phyloP scores from a whole-genome alignment of 2,797 vertebrate genomes.

The Coracias cyanogaster region DNA sequence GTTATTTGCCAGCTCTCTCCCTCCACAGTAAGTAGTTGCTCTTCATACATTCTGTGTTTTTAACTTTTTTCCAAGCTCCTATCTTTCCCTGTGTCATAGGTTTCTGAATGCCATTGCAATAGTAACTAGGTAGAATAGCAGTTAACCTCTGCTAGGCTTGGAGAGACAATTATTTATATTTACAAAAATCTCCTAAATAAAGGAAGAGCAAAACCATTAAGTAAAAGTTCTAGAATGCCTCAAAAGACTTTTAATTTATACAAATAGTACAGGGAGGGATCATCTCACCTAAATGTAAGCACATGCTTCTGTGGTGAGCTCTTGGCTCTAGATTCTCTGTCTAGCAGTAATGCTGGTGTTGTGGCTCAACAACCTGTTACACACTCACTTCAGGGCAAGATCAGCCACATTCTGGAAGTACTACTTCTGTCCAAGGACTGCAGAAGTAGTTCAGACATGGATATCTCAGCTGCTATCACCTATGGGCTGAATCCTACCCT shows the following conservation, averaged over 20 bases:
- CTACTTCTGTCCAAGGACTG: background rate
- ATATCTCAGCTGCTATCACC: background rate
- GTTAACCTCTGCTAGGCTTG: background rate
- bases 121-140: background rate
- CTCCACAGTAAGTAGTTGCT: background rate
- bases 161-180: accelerated
- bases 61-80: background rate
- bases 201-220: background rate
- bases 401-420: background rate
- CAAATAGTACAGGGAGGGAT: background rate
- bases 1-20: background rate
- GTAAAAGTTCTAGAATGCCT: background rate
- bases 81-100: background rate
- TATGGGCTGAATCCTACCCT: background rate
- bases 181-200: background rate
- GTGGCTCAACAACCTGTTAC: background rate
- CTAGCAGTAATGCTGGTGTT: background rate
- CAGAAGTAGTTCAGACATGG: background rate
- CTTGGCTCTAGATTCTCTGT: background rate
- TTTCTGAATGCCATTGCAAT: background rate
- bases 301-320: accelerated
- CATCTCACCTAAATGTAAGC: background rate
- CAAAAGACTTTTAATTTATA: background rate
- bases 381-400: background rate
- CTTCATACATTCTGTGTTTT: background rate